Base-by-base conservation (phyloP, 2,797 vertebrate genomes). In the Geotrypetes seraphini region DNA sequence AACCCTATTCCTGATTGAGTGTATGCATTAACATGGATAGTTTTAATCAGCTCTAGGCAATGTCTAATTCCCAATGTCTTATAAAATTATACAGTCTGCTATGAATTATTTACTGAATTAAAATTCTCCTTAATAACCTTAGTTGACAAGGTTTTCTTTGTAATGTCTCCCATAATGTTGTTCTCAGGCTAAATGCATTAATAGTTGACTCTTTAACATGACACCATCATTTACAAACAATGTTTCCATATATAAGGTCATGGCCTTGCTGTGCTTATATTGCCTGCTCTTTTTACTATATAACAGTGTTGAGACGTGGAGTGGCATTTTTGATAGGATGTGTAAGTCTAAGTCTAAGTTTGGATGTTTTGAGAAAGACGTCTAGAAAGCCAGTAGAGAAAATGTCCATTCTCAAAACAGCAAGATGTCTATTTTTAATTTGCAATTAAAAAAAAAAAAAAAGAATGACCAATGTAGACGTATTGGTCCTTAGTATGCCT, bases 71-170 rank as follows among this genome's bases (percentile, higher is more conserved):
- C 50, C 43, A 52, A 31, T 45, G 10, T 0, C 7, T 31, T 29
- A n/a, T 31, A 47, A 53, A 28, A 47, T 46, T 41, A 41, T 49
- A 50, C 19, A 8, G 21, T 9, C 4, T 3, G 12, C 14, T 2
- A 0, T 53, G 22, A 54, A 52, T 63, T 40, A 55, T 59, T 63
- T 36, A 56, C 60, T 64, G 66, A 46, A 71, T 69, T 71, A 59
- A 66, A 70, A 65, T 29, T 10, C 34, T 56, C 47, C 48, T 67
- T 57, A 50, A 39, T 55, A 53, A 49, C 28, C 56, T 62, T 50
- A 53, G 51, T 53, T 69, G 42, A 60, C 36, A 49, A 50, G 43
- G 19, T 35, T 16, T 33, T 39, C 42, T n/a, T n/a, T n/a, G n/a
- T n/a, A n/a, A n/a, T n/a, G n/a, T n/a, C n/a, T n/a, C n/a, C n/a